These are phyloP conservation scores for Caenorhabditis plicata DNA, from an alignment of 2,888 invertebrate species.

Conservation along the genomic window DNA sequence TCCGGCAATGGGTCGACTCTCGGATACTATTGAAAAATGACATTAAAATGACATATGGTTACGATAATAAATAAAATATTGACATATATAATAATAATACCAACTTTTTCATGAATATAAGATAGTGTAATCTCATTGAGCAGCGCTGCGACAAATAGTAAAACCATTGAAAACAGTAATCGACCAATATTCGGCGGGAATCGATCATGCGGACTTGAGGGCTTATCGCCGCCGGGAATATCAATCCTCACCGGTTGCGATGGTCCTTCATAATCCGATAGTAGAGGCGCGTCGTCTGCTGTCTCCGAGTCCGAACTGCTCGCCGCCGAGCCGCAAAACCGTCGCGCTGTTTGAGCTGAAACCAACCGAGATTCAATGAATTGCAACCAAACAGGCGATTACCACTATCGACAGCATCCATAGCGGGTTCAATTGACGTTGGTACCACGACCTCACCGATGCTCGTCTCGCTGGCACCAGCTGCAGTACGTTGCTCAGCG, in stretches of 20 bases:
- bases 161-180: conserved; percentile 46
- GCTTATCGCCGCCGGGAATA: conserved; percentile 40
- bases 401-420: too few relatives aligned
- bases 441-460: too few relatives aligned
- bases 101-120: conserved; percentile 81
- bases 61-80: background rate
- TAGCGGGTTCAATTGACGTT: too few relatives aligned
- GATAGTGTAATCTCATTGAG: conserved; percentile 71
- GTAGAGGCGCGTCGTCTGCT: conserved; percentile 47
- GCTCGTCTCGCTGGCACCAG: too few relatives aligned
- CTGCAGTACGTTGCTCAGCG: too few relatives aligned
- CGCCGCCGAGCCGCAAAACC: conserved; percentile 41
- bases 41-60: background rate
- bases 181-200: conserved; percentile 52
- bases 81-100: background rate
- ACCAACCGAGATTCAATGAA: too few relatives aligned
- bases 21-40: conserved; percentile 71
- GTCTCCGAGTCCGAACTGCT: conserved; percentile 44
- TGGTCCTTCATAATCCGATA: conserved; percentile 36
- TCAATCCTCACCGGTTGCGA: conserved; percentile 35
- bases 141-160: conserved; percentile 56
- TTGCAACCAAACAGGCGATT: too few relatives aligned
- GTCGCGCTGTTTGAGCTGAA: conserved; percentile 34
- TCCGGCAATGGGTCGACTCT: conserved; percentile 81
- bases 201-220: conserved; percentile 41